phyloP scores from a whole-genome alignment of 1,140 invertebrate species.

The Drosophila ercepeae region DNA sequence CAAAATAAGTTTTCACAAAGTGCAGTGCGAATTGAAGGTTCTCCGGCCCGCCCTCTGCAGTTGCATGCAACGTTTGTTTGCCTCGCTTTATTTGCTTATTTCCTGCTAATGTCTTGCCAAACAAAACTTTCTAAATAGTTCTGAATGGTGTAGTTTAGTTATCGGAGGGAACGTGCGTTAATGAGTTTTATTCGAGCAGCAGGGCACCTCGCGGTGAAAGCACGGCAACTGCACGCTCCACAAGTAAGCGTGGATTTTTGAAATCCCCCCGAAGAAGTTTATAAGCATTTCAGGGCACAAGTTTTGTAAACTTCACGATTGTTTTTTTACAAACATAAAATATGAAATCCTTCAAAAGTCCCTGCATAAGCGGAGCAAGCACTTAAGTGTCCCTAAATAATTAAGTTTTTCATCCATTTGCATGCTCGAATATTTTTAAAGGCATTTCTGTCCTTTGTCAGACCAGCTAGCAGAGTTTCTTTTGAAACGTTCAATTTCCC shows the following conservation, averaged over 20 bases:
- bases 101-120: constrained; percentile 70
- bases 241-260: constrained; percentile 50
- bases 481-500: constrained; percentile 29
- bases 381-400: constrained; percentile 35
- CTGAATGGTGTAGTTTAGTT: constrained; percentile 32
- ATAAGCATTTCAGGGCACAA: background rate
- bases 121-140: constrained; percentile 61
- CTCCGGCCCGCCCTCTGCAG: constrained; percentile 16
- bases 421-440: constrained; percentile 8
- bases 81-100: constrained; percentile 62
- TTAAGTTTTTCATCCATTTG: constrained; percentile 26
- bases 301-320: constrained; percentile 27
- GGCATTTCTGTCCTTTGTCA: constrained; percentile 7
- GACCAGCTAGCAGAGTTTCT: constrained; percentile 24
- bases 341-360: constrained; percentile 26
- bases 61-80: constrained; percentile 40
- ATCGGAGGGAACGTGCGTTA: constrained; percentile 54
- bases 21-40: constrained; percentile 51
- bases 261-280: constrained; percentile 25
- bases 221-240: constrained; percentile 23
- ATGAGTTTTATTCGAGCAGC: constrained; percentile 56
- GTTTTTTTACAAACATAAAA: constrained; percentile 19
- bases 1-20: constrained; percentile 47
- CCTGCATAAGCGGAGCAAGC: background rate
- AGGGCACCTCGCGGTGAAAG: constrained; percentile 1